phyloP scores from a whole-genome alignment of 1,140 invertebrate genomes.

The Elymnias hypermnestra region DNA sequence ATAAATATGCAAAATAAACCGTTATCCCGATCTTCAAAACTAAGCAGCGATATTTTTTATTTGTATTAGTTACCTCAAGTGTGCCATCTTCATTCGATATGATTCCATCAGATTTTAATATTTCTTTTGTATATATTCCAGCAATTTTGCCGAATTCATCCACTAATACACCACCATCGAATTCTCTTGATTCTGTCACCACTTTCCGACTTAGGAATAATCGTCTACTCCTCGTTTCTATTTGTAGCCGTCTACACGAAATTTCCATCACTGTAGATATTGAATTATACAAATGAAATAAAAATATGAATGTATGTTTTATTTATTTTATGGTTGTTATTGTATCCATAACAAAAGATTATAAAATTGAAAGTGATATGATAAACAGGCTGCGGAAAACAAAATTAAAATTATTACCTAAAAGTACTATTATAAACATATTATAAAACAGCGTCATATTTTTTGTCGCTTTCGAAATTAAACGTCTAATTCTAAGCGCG shows the following conservation, averaged over 20 bases:
- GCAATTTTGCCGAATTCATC: constrained; percentile 54
- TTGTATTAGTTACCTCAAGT: constrained; percentile 28
- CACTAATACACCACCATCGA: constrained; percentile 59
- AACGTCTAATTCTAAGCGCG: too few species aligned
- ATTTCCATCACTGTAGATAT: constrained; percentile 5
- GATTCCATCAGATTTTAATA: too few species aligned
- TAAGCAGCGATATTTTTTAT: too few species aligned
- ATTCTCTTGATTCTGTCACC: constrained; percentile 50
- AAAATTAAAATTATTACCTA: background rate
- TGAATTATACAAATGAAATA: background rate
- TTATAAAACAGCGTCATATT: constrained; percentile 5
- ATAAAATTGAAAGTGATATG: too few species aligned
- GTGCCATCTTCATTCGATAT: too few species aligned
- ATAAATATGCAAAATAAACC: too few species aligned
- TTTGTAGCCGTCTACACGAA: constrained; percentile 29
- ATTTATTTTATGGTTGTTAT: too few species aligned
- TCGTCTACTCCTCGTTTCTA: constrained; percentile 24
- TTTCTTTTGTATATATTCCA: constrained; percentile 49
- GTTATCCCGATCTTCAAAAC: too few species aligned
- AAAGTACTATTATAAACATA: constrained; percentile 6
- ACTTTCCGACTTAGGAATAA: constrained; percentile 52
- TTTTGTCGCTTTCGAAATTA: too few species aligned
- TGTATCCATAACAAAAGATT: too few species aligned
- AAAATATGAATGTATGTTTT: background rate
- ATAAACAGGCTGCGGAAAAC: too few species aligned